phyloP scores from a whole-genome alignment of 2,113 vertebrate species.

The Microcebus murinus region DNA sequence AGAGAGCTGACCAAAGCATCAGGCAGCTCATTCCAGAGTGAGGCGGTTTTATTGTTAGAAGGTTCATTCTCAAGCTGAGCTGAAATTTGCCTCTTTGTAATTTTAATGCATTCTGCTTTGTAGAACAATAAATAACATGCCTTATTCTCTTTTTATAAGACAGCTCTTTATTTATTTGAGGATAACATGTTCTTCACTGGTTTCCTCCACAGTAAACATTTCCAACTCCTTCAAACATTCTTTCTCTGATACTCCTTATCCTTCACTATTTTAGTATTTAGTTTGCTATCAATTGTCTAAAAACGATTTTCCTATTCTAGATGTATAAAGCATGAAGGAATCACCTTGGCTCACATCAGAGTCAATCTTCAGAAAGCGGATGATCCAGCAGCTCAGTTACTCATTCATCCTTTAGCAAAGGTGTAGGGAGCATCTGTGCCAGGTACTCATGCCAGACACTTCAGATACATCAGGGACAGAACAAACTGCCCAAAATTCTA shows the following conservation, averaged over 20 bases:
- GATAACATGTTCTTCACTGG: background rate
- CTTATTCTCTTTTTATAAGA: conserved; percentile 3
- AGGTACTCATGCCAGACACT: background rate
- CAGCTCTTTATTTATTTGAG: conserved; percentile 33
- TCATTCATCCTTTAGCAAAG: background rate
- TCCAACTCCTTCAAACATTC: background rate
- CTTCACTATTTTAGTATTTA: background rate
- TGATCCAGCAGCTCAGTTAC: background rate
- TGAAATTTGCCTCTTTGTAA: conserved; percentile 25
- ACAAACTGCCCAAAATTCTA: background rate
- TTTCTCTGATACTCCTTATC: background rate
- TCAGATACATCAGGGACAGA: background rate
- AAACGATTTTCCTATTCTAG: background rate
- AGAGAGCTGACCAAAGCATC: background rate
- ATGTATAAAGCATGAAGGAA: background rate
- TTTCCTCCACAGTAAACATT: background rate
- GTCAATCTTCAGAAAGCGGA: background rate
- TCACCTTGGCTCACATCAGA: background rate
- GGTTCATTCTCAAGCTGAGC: background rate
- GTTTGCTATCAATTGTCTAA: background rate
- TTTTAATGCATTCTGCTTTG: conserved; percentile 27
- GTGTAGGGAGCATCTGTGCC: background rate
- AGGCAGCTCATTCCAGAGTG: background rate
- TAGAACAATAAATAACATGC: background rate
- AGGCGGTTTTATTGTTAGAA: conserved; percentile 30